Evolutionary conservation across 1,140 invertebrate genomes (phyloP).

Genomic region (Drosophila lini): DNA sequence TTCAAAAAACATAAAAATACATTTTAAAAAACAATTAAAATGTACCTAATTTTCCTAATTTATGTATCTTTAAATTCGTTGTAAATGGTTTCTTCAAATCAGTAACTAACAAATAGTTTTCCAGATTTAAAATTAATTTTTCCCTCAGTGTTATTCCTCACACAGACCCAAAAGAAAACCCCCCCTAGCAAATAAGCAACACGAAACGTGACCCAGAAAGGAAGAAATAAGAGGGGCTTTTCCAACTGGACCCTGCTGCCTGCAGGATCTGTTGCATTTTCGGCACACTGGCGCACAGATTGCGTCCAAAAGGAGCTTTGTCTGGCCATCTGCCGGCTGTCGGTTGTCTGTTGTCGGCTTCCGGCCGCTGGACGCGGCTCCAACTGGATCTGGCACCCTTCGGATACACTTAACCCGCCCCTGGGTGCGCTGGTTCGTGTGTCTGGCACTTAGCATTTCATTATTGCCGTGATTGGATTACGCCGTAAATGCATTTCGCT

Average conservation of each 20-base stretch:
- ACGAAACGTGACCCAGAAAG: conserved; percentile 47
- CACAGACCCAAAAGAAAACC: not conserved
- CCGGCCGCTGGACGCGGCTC: conserved; percentile 21
- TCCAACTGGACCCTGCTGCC: not conserved
- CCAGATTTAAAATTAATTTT: no score
- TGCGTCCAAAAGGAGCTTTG: conserved; percentile 31
- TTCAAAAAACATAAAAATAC: no score
- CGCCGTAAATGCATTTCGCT: conserved; percentile 63
- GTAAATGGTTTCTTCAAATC: not conserved
- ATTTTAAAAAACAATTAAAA: not conserved
- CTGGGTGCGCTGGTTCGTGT: conserved; percentile 14
- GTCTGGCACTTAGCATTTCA: conserved; percentile 63
- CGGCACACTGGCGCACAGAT: conserved; percentile 16
- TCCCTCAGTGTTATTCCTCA: not conserved
- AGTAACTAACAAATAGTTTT: no score
- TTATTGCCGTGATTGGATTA: conserved; percentile 62
- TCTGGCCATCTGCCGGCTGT: conserved; percentile 22
- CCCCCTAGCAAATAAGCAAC: conserved; percentile 25
- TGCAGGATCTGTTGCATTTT: conserved; percentile 51
- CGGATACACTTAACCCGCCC: conserved; percentile 14
- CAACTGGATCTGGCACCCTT: conserved; percentile 14
- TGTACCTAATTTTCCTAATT: not conserved
- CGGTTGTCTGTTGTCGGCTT: conserved; percentile 36
- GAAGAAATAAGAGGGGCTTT: conserved; percentile 5
- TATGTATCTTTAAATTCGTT: not conserved